Evolutionary conservation across 2,888 invertebrate species (phyloP).

Genomic region (Acronicta leporina): DNA sequence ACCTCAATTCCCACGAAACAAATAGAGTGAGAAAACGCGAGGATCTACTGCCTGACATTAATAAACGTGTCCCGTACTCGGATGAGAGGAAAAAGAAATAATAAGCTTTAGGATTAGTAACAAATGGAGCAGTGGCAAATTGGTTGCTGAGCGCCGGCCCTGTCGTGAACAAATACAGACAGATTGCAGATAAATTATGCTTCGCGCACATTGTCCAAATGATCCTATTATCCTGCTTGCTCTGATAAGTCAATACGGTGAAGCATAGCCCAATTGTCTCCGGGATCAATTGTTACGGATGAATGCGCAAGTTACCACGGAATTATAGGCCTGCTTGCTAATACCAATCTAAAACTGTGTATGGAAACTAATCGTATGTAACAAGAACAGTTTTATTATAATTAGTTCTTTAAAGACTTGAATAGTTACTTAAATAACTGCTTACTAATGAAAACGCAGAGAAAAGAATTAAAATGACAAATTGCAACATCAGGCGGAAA

Average conservation of each 20-base stretch:
- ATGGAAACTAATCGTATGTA: conserved; percentile 1
- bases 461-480: conserved; percentile 74
- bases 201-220: conserved; percentile 61
- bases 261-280: conserved; percentile 58
- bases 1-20: conserved; percentile 54
- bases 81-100: conserved; percentile 59
- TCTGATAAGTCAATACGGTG: conserved; percentile 63
- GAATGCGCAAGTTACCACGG: conserved; percentile 31
- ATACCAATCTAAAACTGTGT: neutral
- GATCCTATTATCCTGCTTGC: conserved; percentile 66
- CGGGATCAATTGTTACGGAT: conserved; percentile 49
- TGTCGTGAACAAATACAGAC: conserved; percentile 58
- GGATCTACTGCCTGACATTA: conserved; percentile 56
- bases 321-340: conserved; percentile 11
- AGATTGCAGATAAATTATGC: conserved; percentile 67
- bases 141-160: conserved; percentile 53
- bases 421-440: conserved; percentile 23
- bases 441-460: conserved; percentile 65
- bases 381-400: neutral
- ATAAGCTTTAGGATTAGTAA: conserved; percentile 63
- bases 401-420: neutral
- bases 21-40: conserved; percentile 53
- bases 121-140: conserved; percentile 65
- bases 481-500: conserved; percentile 71
- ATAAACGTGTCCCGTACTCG: conserved; percentile 52